Evolutionary conservation across 2,888 invertebrate genomes (phyloP).

Genomic region (Troides oblongomaculatus): DNA sequence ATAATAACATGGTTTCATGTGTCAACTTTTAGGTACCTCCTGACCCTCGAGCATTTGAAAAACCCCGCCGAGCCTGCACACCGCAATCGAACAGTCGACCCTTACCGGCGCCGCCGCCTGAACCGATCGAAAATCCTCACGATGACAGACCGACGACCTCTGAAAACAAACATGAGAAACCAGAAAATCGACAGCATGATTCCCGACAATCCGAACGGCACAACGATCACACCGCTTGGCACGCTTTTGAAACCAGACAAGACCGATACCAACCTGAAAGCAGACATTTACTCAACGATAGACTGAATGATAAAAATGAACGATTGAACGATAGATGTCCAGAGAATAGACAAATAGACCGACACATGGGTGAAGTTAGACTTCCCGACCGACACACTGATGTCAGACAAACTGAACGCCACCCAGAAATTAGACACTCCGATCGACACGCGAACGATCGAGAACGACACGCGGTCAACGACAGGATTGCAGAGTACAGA

Average conservation of each 20-base stretch:
- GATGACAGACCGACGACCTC: conserved; percentile 25
- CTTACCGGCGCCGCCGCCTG: conserved; percentile 67
- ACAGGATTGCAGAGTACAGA: conserved; percentile 46
- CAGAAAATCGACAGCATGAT: conserved; percentile 9
- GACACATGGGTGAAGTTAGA: conserved; percentile 28
- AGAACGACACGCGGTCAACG: conserved; percentile 32
- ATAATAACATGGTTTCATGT: background rate
- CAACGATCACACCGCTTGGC: conserved; percentile 12
- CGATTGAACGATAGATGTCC: conserved; percentile 31
- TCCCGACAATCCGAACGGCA: conserved; percentile 25
- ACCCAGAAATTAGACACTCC: conserved; percentile 32
- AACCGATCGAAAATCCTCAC: conserved; percentile 32
- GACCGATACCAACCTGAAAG: conserved; percentile 35
- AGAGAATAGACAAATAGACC: conserved; percentile 18
- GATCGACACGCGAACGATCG: conserved; percentile 34
- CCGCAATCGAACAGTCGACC: conserved; percentile 71
- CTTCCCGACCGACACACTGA: conserved; percentile 19
- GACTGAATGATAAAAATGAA: conserved; percentile 34
- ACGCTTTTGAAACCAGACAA: conserved; percentile 34
- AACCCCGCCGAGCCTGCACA: conserved; percentile 69
- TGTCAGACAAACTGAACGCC: conserved; percentile 28
- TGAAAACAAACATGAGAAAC: conserved; percentile 28
- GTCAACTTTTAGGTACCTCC: conserved; percentile 53
- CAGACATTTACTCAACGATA: conserved; percentile 33
- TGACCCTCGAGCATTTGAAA: conserved; percentile 71